Conservation (phyloP, 2,113 vertebrate species). For the Boleophthalmus pectinirostris region DNA sequence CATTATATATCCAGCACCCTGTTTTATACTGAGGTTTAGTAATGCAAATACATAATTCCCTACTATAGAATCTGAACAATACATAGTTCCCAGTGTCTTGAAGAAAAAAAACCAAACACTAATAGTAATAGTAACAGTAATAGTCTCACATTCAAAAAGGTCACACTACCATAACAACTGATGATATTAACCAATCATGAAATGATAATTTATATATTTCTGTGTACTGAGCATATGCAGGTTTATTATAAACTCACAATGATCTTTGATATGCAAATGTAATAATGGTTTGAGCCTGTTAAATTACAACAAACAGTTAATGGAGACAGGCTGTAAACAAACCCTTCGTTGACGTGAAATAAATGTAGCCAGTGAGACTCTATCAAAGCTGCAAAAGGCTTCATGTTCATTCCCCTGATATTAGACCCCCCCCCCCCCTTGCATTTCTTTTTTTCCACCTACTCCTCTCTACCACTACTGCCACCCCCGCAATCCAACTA, state of each 20-base stretch:
- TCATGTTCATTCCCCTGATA: constrained; percentile 56
- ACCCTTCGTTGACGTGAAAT: constrained; percentile 40
- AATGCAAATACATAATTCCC: too few species aligned
- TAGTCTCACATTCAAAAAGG: not conserved
- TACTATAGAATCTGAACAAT: too few species aligned
- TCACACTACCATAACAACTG: not conserved
- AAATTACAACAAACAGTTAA: constrained; percentile 64
- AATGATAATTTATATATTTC: constrained; percentile 7
- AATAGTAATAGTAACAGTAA: too few species aligned
- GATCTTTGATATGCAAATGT: constrained; percentile 60
- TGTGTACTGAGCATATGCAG: constrained; percentile 19
- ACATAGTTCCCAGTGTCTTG: not conserved
- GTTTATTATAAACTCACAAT: constrained; percentile 31
- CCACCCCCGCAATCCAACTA: constrained; percentile 52
- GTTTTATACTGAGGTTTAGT: too few species aligned
- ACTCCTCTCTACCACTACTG: constrained; percentile 28
- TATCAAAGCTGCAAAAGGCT: constrained; percentile 61
- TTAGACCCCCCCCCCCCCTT: constrained; percentile 1
- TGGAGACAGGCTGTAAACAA: constrained; percentile 65
- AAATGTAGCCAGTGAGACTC: constrained; percentile 45
- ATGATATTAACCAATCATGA: not conserved
- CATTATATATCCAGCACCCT: too few species aligned
- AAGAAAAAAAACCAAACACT: not conserved
- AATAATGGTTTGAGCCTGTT: constrained; percentile 45
- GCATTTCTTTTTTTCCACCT: constrained; percentile 21